Conservation (phyloP, 1,140 invertebrate genomes). For the Ruditapes philippinarum region DNA sequence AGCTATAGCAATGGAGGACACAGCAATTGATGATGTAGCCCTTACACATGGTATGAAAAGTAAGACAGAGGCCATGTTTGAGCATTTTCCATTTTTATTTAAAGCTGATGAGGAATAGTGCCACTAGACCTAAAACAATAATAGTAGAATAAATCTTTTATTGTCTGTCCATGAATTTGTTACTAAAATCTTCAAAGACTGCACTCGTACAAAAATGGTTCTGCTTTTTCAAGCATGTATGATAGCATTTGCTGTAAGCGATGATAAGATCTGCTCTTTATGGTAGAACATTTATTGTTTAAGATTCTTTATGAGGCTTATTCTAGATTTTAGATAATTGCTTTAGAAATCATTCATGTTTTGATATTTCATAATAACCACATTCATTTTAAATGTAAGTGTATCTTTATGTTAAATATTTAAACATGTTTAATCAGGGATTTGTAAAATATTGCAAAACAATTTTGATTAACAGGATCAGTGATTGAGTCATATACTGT, state of each 20-base stretch:
- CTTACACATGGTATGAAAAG: not conserved
- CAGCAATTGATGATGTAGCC: not conserved
- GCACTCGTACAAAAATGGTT: not conserved
- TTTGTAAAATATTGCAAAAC: not conserved
- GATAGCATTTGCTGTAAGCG: not conserved
- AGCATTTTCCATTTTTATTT: not conserved
- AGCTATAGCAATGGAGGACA: too few species aligned
- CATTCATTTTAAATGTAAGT: slow-evolving; percentile 9
- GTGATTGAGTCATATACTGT: not conserved
- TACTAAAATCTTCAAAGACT: slow-evolving; percentile 3
- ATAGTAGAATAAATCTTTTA: not conserved
- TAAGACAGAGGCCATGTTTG: slow-evolving; percentile 5
- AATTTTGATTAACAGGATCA: not conserved
- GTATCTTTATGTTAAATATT: slow-evolving; percentile 4
- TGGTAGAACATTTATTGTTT: not conserved
- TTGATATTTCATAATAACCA: not conserved
- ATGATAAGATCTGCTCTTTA: not conserved
- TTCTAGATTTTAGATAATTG: slow-evolving; percentile 10
- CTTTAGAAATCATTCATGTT: not conserved
- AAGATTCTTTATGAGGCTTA: not conserved
- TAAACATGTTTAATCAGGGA: slow-evolving; percentile 2
- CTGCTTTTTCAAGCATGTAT: slow-evolving; percentile 1
- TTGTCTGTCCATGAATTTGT: not conserved
- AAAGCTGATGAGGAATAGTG: not conserved
- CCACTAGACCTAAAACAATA: not conserved